A percentile compares a stretch with the other conserved stretches of the same genome.
Evolutionary conservation across 1,140 invertebrate species (phyloP).

Genomic region (Coptotermes formosanus): DNA sequence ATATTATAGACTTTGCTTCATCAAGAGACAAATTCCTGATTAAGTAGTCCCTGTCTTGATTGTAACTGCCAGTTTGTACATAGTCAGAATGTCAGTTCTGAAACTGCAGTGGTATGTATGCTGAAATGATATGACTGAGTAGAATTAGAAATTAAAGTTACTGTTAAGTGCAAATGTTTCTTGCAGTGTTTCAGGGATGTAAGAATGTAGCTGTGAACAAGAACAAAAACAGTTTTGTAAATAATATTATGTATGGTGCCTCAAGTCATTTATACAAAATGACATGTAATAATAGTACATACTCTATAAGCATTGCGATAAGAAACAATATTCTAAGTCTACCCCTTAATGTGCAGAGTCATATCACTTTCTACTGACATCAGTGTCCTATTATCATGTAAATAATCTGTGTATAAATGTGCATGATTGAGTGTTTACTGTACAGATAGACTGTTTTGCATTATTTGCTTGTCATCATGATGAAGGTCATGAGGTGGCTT

Average conservation of each 20-base stretch:
- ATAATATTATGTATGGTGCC: constrained; percentile 29
- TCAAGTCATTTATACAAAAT: not conserved
- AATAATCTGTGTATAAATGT: constrained; percentile 31
- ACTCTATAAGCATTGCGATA: not conserved
- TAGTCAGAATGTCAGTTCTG: not conserved
- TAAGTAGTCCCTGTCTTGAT: not conserved
- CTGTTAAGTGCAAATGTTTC: not conserved
- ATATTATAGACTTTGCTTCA: too few species aligned
- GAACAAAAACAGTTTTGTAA: constrained; percentile 8
- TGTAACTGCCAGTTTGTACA: not conserved
- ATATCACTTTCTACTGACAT: constrained; percentile 31
- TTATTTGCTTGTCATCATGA: constrained; percentile 26
- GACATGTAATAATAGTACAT: constrained; percentile 20
- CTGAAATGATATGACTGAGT: constrained; percentile 2
- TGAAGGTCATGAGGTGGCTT: constrained; percentile 22
- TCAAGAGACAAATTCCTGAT: not conserved
- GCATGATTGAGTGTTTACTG: constrained; percentile 29
- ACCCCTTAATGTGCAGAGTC: constrained; percentile 5
- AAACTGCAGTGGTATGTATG: not conserved
- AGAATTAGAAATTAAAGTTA: constrained; percentile 1
- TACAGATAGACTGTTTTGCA: not conserved
- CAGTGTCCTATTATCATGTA: constrained; percentile 24
- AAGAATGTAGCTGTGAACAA: constrained; percentile 20
- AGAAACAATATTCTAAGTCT: constrained; percentile 7
- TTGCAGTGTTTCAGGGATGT: not conserved